Evolutionary conservation across 2,888 invertebrate genomes (phyloP).

Genomic region (Tipula unca): DNA sequence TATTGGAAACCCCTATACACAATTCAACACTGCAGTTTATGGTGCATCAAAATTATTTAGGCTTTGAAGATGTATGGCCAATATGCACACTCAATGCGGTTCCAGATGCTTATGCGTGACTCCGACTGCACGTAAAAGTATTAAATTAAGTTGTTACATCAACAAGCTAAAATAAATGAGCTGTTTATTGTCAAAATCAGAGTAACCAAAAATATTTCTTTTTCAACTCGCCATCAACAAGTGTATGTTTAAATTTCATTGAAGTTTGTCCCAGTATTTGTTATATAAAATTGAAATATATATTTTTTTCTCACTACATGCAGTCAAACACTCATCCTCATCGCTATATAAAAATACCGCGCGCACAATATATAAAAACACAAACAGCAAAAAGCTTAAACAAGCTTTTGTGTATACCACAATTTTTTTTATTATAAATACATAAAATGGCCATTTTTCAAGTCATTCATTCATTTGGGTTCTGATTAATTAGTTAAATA

Average conservation of each 20-base stretch:
- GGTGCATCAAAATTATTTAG: too few relatives aligned
- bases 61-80: too few relatives aligned
- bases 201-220: background rate
- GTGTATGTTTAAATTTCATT: background rate
- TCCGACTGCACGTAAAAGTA: too few relatives aligned
- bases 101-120: too few relatives aligned
- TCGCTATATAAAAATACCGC: background rate
- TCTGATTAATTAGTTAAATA: slow-evolving; percentile 8
- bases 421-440: background rate
- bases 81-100: too few relatives aligned
- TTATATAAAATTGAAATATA: too few relatives aligned
- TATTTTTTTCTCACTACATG: background rate
- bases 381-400: background rate
- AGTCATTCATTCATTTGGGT: background rate
- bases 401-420: background rate
- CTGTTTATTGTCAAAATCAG: background rate
- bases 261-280: too few relatives aligned
- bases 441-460: background rate
- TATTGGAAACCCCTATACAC: too few relatives aligned
- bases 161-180: background rate
- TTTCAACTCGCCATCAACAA: background rate
- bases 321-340: background rate
- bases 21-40: too few relatives aligned
- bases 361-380: background rate
- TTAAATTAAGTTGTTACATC: too few relatives aligned